These are phyloP conservation scores for Drosophila siamana DNA, from an alignment of 2,888 invertebrate species.

Conservation along the genomic window DNA sequence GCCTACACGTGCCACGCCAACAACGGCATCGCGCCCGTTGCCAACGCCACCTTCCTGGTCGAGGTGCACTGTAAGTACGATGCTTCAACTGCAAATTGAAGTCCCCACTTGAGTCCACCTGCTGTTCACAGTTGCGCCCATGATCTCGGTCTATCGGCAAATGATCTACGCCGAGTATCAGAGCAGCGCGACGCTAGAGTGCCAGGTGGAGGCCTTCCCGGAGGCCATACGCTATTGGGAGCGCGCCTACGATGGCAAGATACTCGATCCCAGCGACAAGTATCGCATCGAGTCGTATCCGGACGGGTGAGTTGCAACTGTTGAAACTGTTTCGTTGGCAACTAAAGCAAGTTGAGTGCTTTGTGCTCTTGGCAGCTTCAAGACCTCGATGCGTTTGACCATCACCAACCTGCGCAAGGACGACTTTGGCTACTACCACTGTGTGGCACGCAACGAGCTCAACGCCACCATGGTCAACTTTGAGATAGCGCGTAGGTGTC, in stretches of 20 bases:
- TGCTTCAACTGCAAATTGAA: too few species aligned
- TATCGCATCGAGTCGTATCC: slow-evolving; percentile 88
- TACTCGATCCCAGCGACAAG: slow-evolving; percentile 89
- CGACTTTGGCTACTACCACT: slow-evolving; percentile 92
- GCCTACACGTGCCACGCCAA: slow-evolving; percentile 91
- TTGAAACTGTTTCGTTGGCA: rapidly evolving
- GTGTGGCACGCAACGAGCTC: slow-evolving; percentile 93
- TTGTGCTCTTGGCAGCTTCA: slow-evolving; percentile 83
- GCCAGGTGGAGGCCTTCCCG: slow-evolving; percentile 95
- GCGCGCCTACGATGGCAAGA: slow-evolving; percentile 89
- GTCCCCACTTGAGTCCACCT: too few species aligned
- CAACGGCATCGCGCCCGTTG: slow-evolving; percentile 94
- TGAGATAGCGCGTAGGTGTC: slow-evolving; percentile 88
- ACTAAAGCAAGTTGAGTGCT: too few species aligned
- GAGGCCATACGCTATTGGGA: slow-evolving; percentile 95
- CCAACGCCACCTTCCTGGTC: slow-evolving; percentile 92
- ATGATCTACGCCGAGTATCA: slow-evolving; percentile 90
- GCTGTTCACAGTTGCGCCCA: slow-evolving; percentile 96
- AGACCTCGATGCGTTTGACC: slow-evolving; percentile 92
- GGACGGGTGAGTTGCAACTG: slow-evolving; percentile 82
- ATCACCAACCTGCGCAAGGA: slow-evolving; percentile 89
- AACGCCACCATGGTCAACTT: slow-evolving; percentile 92
- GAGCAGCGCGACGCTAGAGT: slow-evolving; percentile 90
- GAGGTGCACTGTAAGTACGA: slow-evolving; percentile 96
- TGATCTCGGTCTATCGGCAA: slow-evolving; percentile 92